Percentiles rank a stretch among this genome's conserved stretches.
Evolutionary conservation across 2,113 vertebrate species (phyloP).

Genomic region (Rhabdornis inornatus): DNA sequence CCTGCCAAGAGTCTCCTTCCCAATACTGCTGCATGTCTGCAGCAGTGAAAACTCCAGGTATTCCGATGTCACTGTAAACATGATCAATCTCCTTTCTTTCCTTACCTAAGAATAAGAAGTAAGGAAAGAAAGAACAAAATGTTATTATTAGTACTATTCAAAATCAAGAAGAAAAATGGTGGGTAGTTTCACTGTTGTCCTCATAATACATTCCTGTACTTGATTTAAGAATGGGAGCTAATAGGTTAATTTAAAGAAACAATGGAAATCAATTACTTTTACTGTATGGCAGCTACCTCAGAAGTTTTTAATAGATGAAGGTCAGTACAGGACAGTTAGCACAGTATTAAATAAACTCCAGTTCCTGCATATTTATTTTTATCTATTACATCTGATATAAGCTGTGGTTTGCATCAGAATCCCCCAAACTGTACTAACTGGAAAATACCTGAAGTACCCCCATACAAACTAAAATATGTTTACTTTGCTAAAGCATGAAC

Average conservation of each 20-base stretch:
- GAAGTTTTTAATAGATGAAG: background rate
- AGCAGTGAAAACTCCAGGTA: background rate
- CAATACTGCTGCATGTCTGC: background rate
- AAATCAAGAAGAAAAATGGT: background rate
- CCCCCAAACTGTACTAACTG: background rate
- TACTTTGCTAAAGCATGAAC: background rate
- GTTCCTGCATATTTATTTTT: background rate
- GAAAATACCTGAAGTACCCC: background rate
- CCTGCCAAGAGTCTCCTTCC: background rate
- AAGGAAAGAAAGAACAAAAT: background rate
- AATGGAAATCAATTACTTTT: background rate
- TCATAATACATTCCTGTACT: background rate
- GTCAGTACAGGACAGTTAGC: background rate
- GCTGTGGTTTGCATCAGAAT: background rate
- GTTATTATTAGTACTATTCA: background rate
- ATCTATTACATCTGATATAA: background rate
- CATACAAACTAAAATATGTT: background rate
- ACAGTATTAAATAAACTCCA: background rate
- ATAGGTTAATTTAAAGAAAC: background rate
- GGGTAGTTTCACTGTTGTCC: background rate
- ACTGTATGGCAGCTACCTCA: background rate
- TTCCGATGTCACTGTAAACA: background rate
- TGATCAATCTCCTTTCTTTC: background rate
- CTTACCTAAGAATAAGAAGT: background rate
- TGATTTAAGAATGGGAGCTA: background rate